Evolutionary conservation across 1,140 invertebrate genomes (phyloP).

Genomic region (Stratiolaelaps scimitus): DNA sequence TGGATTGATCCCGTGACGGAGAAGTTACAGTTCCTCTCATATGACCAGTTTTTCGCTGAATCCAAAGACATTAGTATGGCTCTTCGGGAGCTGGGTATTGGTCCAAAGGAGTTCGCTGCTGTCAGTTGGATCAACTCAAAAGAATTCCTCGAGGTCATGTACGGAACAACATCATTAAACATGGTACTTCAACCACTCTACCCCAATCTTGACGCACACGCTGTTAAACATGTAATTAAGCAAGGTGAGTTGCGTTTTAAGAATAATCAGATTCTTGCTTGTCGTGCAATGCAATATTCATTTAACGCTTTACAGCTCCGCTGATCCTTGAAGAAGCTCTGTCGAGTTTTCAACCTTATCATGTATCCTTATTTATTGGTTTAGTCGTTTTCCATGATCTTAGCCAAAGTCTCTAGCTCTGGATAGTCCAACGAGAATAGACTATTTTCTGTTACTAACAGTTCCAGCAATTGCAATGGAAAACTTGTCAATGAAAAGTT

Average conservation of each 20-base stretch:
- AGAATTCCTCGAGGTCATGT: slow-evolving; percentile 19
- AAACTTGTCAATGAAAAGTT: no score
- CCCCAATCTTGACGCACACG: slow-evolving; percentile 18
- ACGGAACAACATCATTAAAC: slow-evolving; percentile 11
- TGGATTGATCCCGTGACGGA: slow-evolving; percentile 24
- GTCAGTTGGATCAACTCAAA: slow-evolving; percentile 13
- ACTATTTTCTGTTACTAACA: no score
- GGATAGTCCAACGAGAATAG: no score
- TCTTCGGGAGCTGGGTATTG: not conserved
- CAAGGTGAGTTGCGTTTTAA: not conserved
- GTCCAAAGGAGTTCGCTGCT: slow-evolving; percentile 1
- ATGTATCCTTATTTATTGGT: no score
- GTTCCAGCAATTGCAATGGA: no score
- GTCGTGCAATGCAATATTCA: no score
- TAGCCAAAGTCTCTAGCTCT: no score
- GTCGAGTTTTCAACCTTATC: no score
- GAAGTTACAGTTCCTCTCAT: not conserved
- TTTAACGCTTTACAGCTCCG: no score
- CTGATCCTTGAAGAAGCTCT: no score
- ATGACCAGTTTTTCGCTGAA: slow-evolving; percentile 22
- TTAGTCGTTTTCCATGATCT: no score
- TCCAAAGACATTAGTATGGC: slow-evolving; percentile 14
- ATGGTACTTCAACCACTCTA: slow-evolving; percentile 21
- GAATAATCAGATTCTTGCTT: no score
- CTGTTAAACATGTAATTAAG: slow-evolving; percentile 13